Evolutionary conservation across 2,113 vertebrate species (phyloP).

Genomic region (Tenrec ecaudatus): DNA sequence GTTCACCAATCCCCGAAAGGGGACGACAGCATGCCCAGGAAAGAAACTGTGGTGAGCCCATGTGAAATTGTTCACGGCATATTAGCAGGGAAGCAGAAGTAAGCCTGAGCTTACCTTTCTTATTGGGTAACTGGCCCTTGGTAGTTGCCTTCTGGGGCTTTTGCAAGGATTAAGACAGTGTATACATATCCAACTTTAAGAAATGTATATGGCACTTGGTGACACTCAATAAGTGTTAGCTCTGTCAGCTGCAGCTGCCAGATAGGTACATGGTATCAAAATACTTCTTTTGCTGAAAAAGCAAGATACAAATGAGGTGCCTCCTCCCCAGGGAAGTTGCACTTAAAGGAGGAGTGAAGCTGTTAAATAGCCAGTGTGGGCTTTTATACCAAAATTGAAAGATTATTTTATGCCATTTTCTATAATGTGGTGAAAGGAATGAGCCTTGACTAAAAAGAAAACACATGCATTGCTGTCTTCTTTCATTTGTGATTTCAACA

Average conservation of each 20-base stretch:
- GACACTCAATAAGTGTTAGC: neutral
- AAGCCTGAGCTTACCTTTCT: too few species aligned
- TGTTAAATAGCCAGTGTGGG: neutral
- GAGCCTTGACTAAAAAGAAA: conserved; percentile 47
- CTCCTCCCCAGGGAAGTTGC: conserved; percentile 19
- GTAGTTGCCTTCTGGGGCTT: neutral
- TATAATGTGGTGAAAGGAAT: conserved; percentile 40
- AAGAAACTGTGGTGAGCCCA: too few species aligned
- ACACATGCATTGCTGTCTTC: conserved; percentile 3
- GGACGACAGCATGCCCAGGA: too few species aligned
- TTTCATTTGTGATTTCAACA: conserved; percentile 47
- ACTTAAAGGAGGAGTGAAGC: neutral
- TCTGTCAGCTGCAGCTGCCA: neutral
- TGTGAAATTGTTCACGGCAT: too few species aligned
- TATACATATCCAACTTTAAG: neutral
- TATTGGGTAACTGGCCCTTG: too few species aligned
- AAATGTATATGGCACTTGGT: neutral
- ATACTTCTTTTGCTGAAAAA: neutral
- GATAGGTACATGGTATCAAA: neutral
- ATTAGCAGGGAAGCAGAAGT: too few species aligned
- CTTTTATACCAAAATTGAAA: conserved; percentile 35
- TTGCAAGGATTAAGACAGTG: neutral
- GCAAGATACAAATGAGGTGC: neutral
- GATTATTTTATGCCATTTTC: conserved; percentile 14
- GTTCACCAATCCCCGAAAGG: too few species aligned